Base-by-base conservation (phyloP, 2,888 invertebrate species). In the Ceraclea dissimilis region DNA sequence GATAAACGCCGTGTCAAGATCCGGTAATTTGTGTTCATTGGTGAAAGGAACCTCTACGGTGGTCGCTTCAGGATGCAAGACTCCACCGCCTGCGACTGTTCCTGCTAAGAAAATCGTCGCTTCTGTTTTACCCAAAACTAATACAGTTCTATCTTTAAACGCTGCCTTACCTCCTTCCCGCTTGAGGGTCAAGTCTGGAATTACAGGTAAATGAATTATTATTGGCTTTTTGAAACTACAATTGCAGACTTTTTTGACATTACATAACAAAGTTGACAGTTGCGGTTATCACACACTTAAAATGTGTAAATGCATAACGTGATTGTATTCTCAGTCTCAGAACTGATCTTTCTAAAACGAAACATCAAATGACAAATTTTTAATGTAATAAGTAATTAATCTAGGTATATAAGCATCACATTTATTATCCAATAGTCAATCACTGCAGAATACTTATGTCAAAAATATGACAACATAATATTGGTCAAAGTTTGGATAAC, bases 1-100 rank as follows among this genome's bases (percentile, higher is more conserved):
- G 83, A 80, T 82, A 70, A 86, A 83, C 76, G 82, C 84, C 60
- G 82, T 82, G 63, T 71, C 80, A 65, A 83, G 84, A 69, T 82
- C 86, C 64, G 78, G 82, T 61, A 81, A 79, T 65, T 73, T 87
- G 63, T 78, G 82, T 62, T 80, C 83, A 56, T 86, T 83, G 67
- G 76, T 88, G 64, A 84, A 85, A 67, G 82, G 84, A 49, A 78
- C 83, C 33, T 80, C 81, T 58, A 83, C 82, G 66, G 84, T 82
- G 52, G 83, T 90, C 26, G 79, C 86, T 59, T 83, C 82, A 66
- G 83, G 84, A 57, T 66, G 84, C 18, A 83, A 83, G 66, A 81
- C 86, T 19, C 70, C 76, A 13, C 75, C 78, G 26, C 71, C 76
- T 39, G 76, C 76, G 51, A 69, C 72, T 49, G 71, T 80, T 53